Percentiles rank a stretch among this genome's conserved stretches.
phyloP scores from a whole-genome alignment of 2,888 invertebrate species.

The Brachylomia viminalis region DNA sequence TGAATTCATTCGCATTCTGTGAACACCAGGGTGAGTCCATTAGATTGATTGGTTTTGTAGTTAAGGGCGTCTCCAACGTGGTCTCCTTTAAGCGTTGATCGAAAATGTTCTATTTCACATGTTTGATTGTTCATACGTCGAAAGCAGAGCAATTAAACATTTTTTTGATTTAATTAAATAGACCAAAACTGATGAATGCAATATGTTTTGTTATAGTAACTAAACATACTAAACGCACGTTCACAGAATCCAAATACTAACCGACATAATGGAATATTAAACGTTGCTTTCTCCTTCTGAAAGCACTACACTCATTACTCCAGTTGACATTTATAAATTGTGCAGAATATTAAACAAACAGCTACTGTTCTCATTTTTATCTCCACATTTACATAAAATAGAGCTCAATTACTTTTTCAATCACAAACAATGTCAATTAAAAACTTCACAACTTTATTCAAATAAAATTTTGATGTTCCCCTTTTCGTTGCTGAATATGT shows the following conservation, averaged over 20 bases:
- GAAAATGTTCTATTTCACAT: neutral
- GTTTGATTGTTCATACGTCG: neutral
- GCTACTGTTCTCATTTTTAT: slow-evolving; percentile 33
- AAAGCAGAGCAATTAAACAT: neutral
- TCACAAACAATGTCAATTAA: slow-evolving; percentile 53
- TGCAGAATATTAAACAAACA: slow-evolving; percentile 43
- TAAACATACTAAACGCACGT: neutral
- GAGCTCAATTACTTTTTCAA: slow-evolving; percentile 46
- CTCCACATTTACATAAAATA: slow-evolving; percentile 43
- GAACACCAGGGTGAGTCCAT: neutral
- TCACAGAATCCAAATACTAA: neutral
- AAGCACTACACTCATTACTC: slow-evolving; percentile 32
- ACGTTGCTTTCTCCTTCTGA: neutral
- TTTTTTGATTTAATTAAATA: neutral
- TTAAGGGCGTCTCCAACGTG: too few relatives aligned
- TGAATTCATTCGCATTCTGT: neutral
- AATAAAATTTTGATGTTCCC: slow-evolving; percentile 54
- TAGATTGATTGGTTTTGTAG: neutral
- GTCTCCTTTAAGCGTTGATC: neutral
- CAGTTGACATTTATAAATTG: slow-evolving; percentile 42
- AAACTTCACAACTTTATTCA: slow-evolving; percentile 47
- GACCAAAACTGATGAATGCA: neutral
- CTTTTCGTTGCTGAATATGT: slow-evolving; percentile 48
- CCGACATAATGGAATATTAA: slow-evolving; percentile 9
- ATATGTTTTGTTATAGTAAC: neutral